These are phyloP conservation scores for Pteronura brasiliensis DNA, from an alignment of 2,113 vertebrate genomes.

Conservation along the genomic window DNA sequence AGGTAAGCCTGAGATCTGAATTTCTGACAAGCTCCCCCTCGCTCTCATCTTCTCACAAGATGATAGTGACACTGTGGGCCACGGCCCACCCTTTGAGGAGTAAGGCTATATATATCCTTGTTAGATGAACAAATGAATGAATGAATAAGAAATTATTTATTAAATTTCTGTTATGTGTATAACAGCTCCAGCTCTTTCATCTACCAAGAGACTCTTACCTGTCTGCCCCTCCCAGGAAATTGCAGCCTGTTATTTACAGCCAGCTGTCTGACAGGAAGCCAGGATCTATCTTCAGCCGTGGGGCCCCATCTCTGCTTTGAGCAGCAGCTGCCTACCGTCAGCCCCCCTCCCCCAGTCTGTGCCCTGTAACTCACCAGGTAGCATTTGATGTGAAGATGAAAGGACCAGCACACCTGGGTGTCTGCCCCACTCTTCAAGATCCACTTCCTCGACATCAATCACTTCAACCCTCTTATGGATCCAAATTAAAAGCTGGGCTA, in stretches of 20 bases:
- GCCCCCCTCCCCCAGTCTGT: background rate
- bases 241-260: background rate
- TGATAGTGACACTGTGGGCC: background rate
- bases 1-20: background rate
- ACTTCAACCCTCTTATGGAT: slow-evolving; percentile 25
- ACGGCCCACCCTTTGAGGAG: background rate
- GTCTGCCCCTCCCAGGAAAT: slow-evolving; percentile 55
- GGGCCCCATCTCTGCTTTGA: slow-evolving; percentile 10
- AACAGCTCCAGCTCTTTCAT: slow-evolving; percentile 23
- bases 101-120: background rate
- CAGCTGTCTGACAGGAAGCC: slow-evolving; percentile 25
- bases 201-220: slow-evolving; percentile 28
- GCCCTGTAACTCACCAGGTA: slow-evolving; percentile 13
- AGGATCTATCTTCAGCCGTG: background rate
- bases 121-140: background rate
- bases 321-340: background rate
- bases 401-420: slow-evolving; percentile 57
- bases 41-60: background rate
- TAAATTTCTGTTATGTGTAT: background rate
- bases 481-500: slow-evolving; percentile 43
- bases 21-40: background rate
- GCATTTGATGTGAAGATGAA: slow-evolving; percentile 68
- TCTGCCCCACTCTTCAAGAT: background rate
- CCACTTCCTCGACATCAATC: slow-evolving; percentile 60
- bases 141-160: background rate